Evolutionary conservation across 2,888 invertebrate genomes (phyloP), one percentile per base, ranked within the genome.

Genomic region (Drosophila subquinaria): DNA sequence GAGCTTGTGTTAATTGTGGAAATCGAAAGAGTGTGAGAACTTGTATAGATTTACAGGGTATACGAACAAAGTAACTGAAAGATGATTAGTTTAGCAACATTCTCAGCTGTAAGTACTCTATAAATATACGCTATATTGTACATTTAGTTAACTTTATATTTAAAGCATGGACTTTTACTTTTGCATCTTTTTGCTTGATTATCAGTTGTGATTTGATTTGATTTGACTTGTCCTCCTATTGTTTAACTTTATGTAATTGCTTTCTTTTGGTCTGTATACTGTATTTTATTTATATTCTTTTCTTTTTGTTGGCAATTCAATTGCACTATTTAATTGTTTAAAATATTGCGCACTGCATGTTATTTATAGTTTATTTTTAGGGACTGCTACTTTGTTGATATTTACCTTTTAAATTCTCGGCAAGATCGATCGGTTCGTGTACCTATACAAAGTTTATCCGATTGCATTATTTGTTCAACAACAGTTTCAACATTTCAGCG

Each of bases 101-200:
- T 55, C n/a, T 53, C 40, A 45, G 59, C 33, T 60, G 55, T 48
- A 57, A 43, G 27, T 56, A 65, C 35, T 33, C 48, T 66, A 47
- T 38, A 27, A 42, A 50, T 60, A 45, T 57, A 69, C 47, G 33
- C 63, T 72, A 71, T 68, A 78, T 82, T 88, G 88, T 88, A 86
- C 89, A 76, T 81, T 88, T 73, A 81, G 89, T 89, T 89, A 81
- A 89, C 87, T 87, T 80, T 81, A 70, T 83, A 68, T 74, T 75
- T 78, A 71, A 88, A 86, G 88, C 82, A 80, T 86, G 83, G 88
- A 85, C 85, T 73, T 79, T 82, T 69, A 27, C 66, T 62, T 43
- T 13, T 43, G 45, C 50, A 55, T 35, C 23, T 10, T 52, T 15
- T 48, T n/a, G 36, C 20, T 53, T 35, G 61, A 27, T 40, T 33